Evolutionary conservation across 2,113 vertebrate species (phyloP), one percentile per base, ranked within the genome.

Genomic region (Tetrao urogallus): DNA sequence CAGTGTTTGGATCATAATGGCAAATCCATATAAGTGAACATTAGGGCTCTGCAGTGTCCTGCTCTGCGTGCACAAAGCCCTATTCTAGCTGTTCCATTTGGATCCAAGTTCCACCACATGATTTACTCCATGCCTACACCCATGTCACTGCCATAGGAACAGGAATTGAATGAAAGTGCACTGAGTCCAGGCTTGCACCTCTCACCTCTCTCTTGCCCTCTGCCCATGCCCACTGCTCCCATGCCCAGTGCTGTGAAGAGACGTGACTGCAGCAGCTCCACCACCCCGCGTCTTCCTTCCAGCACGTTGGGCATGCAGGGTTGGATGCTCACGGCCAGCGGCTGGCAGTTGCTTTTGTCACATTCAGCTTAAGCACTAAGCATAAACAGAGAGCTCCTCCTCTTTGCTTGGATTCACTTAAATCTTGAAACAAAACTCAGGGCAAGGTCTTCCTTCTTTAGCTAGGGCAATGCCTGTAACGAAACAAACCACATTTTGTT

Each of bases 401-500:
- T 92, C 71, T 94, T 95, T 97, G 52, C 89, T 96, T 61, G 50
- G 94, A 95, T 95, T 96, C 72, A 82, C 28, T 75, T 94, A 95
- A 93, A 93, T 84, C 91, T 90, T 95, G 82, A 88, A 95, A 87
- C 89, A 96, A 97, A 94, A 58, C 32, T 20, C 92, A 73, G 87
- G 88, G 94, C 77, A 92, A 96, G 86, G 64, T 90, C 92, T 34
- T 96, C 92, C 93, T 94, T 94, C 89, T 94, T 94, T 92, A 94
- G 77, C 92, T 90, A 75, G 60, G 88, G 92, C 89, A 86, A 92
- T n/a, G 88, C 90, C 64, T 86, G 66, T 67, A 92, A 50, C 92
- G 94, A 96, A 96, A 96, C 94, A 94, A 96, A 84, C 82, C 80
- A 42, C 63, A 95, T 96, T 96, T 90, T 96, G 96, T 97, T 97